These are phyloP conservation scores for Nothobranchius furzeri DNA, from an alignment of 2,113 vertebrate genomes.

Conservation along the genomic window DNA sequence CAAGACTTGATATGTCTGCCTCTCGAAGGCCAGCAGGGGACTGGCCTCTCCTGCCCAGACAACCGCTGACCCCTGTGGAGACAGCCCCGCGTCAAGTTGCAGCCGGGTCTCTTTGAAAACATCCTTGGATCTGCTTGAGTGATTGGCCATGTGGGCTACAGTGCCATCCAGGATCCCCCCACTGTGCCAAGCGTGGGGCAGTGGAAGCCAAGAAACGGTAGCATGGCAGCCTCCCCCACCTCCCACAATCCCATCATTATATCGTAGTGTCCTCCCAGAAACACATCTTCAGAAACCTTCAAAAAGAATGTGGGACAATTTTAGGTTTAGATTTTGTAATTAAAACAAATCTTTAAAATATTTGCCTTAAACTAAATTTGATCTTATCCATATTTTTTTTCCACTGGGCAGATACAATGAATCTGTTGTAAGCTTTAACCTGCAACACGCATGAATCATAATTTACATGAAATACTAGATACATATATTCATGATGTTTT, in stretches of 20 bases:
- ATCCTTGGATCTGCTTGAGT: constrained; percentile 63
- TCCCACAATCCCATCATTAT: constrained; percentile 43
- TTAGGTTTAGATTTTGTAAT: too few species aligned
- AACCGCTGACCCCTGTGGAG: constrained; percentile 73
- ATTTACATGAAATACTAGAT: too few species aligned
- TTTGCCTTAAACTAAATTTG: too few species aligned
- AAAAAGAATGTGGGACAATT: too few species aligned
- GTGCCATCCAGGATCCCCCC: constrained; percentile 66
- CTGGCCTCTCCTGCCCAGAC: constrained; percentile 70
- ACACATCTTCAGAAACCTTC: too few species aligned
- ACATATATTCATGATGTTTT: too few species aligned
- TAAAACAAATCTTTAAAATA: too few species aligned
- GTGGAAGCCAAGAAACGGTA: constrained; percentile 42
- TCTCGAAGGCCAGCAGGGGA: constrained; percentile 62
- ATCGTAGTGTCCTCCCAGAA: constrained; percentile 20
- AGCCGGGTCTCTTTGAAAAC: constrained; percentile 69
- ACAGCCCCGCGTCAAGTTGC: constrained; percentile 70
- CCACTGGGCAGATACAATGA: too few species aligned
- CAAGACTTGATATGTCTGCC: constrained; percentile 61
- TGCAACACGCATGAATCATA: too few species aligned
- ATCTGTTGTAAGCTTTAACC: too few species aligned
- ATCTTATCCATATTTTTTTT: too few species aligned
- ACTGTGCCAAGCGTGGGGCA: constrained; percentile 55
- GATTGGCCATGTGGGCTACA: constrained; percentile 75
- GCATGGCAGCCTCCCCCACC: constrained; percentile 27